These are phyloP conservation scores for Scaptomyza graminum DNA, from an alignment of 1,140 invertebrate genomes.

Conservation along the genomic window DNA sequence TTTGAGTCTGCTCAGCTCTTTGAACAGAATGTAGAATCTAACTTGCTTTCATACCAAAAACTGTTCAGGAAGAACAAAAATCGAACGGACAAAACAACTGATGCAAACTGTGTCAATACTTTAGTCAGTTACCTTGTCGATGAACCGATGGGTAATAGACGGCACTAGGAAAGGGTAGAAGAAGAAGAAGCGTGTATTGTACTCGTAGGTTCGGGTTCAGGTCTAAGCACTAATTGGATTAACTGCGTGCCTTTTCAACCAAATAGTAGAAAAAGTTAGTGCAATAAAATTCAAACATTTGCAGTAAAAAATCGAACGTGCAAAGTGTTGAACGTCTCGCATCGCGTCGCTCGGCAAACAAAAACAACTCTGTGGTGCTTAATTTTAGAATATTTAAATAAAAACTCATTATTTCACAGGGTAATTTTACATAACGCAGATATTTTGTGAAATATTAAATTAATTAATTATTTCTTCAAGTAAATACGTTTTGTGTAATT, in stretches of 20 bases:
- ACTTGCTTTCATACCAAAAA: slow-evolving; percentile 27
- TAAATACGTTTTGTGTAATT: too few relatives aligned
- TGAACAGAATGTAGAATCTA: slow-evolving; percentile 13
- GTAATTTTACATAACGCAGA: neutral
- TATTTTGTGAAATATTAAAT: too few relatives aligned
- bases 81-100: slow-evolving; percentile 47
- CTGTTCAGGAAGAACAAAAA: slow-evolving; percentile 62
- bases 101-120: slow-evolving; percentile 74
- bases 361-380: neutral
- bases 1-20: slow-evolving; percentile 40
- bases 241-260: slow-evolving; percentile 58
- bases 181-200: slow-evolving; percentile 26
- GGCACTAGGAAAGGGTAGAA: slow-evolving; percentile 13
- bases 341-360: slow-evolving; percentile 22
- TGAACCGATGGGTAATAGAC: neutral
- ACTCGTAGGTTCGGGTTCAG: slow-evolving; percentile 17
- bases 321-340: slow-evolving; percentile 61
- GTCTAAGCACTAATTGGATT: slow-evolving; percentile 68
- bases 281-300: slow-evolving; percentile 77
- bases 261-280: slow-evolving; percentile 63
- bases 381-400: neutral
- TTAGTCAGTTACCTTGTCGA: slow-evolving; percentile 63
- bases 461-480: too few relatives aligned
- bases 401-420: slow-evolving; percentile 9
- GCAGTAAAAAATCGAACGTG: slow-evolving; percentile 80